Evolutionary conservation across 1,140 invertebrate species (phyloP).

Genomic region (Eriosoma lanigerum): DNA sequence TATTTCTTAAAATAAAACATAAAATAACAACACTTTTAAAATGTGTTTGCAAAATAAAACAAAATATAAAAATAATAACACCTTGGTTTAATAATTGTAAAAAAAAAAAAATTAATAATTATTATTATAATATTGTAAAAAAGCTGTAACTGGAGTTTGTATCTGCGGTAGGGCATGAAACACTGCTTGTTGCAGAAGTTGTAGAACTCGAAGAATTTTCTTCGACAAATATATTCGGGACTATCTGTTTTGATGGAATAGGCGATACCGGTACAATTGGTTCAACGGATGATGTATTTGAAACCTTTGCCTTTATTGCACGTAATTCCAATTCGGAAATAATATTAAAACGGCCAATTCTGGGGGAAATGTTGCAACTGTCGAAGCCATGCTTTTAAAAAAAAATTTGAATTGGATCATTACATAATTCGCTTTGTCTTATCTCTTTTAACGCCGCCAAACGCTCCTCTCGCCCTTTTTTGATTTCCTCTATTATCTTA

Average conservation of each 20-base stretch:
- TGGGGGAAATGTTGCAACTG: background rate
- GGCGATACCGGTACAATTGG: background rate
- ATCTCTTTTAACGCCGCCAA: slow-evolving; percentile 22
- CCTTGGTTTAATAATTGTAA: too few species aligned
- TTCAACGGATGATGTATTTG: background rate
- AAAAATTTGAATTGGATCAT: background rate
- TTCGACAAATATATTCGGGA: background rate
- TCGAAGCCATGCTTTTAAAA: background rate
- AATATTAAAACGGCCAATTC: background rate
- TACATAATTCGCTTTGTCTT: background rate
- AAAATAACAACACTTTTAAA: too few species aligned
- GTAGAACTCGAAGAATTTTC: background rate
- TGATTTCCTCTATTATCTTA: slow-evolving; percentile 15
- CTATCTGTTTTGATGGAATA: background rate
- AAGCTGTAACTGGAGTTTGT: background rate
- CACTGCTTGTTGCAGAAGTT: background rate
- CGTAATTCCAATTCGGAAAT: background rate
- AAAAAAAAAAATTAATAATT: background rate
- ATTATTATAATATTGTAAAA: background rate
- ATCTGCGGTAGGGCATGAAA: background rate
- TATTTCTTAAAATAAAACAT: too few species aligned
- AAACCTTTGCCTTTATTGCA: background rate
- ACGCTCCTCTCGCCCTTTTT: slow-evolving; percentile 5
- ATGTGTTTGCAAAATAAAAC: too few species aligned
- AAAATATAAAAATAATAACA: too few species aligned